Conservation (phyloP, 2,797 vertebrate genomes). For the Todus mexicanus region DNA sequence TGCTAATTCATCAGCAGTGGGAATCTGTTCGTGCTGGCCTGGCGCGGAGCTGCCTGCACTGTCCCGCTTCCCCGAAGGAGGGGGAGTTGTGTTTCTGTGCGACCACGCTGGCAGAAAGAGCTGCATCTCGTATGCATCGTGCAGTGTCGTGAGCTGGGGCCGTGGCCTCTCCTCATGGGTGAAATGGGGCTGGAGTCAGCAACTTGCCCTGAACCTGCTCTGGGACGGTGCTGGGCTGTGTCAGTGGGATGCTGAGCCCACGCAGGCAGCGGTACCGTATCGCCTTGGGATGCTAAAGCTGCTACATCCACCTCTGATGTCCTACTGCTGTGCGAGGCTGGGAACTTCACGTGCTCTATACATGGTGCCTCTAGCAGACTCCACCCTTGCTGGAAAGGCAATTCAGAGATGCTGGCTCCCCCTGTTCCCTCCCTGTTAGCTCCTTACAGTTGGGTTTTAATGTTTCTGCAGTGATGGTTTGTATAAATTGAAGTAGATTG, state of each 20-base stretch:
- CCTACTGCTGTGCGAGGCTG: rapidly evolving
- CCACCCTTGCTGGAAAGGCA: not conserved
- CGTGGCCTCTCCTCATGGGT: rapidly evolving
- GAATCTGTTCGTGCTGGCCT: not conserved
- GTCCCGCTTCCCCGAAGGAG: not conserved
- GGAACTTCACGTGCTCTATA: rapidly evolving
- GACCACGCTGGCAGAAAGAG: not conserved
- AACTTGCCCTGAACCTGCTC: rapidly evolving
- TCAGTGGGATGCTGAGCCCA: not conserved
- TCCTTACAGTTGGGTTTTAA: not conserved
- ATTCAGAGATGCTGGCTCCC: not conserved
- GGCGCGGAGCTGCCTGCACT: not conserved
- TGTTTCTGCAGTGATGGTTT: not conserved
- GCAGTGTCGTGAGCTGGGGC: rapidly evolving
- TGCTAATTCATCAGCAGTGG: rapidly evolving
- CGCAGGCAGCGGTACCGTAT: not conserved
- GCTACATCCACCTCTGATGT: not conserved
- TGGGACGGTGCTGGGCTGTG: not conserved
- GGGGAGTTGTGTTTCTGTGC: rapidly evolving
- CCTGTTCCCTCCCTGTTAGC: not conserved
- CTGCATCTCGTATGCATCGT: not conserved
- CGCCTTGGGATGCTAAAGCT: not conserved
- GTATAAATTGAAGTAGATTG: not conserved
- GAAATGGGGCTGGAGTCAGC: not conserved
- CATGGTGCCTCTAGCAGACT: not conserved